A percentile compares a stretch with the other conserved stretches of the same genome.
These are phyloP conservation scores for Buceros bicornis DNA, from an alignment of 2,797 vertebrate species.

Conservation along the genomic window DNA sequence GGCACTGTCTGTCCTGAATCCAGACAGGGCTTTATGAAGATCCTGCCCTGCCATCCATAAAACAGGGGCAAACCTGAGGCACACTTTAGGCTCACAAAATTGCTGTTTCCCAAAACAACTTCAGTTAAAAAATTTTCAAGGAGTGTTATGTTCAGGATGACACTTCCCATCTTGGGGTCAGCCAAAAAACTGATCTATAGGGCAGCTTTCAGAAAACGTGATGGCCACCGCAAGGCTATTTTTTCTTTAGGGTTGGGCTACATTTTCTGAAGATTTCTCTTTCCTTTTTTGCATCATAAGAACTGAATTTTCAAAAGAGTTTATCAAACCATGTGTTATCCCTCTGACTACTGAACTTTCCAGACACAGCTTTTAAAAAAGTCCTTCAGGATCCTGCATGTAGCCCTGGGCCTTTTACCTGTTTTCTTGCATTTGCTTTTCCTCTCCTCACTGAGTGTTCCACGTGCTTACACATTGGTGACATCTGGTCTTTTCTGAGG, in stretches of 20 bases:
- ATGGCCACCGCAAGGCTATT: not conserved
- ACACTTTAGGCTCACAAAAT: not conserved
- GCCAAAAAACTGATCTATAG: not conserved
- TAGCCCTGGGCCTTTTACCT: not conserved
- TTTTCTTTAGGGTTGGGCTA: not conserved
- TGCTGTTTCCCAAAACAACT: conserved; percentile 3
- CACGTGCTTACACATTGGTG: not conserved
- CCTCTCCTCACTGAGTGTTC: not conserved
- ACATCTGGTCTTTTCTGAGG: not conserved
- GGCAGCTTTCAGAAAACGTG: not conserved
- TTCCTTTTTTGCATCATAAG: not conserved
- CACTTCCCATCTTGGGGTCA: not conserved
- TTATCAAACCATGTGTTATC: not conserved
- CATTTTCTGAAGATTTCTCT: not conserved
- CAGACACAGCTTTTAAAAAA: not conserved
- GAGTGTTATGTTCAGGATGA: not conserved
- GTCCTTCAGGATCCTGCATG: not conserved
- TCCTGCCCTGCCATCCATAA: not conserved
- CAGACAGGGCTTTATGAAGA: not conserved
- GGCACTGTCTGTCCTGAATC: not conserved
- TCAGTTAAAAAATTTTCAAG: not conserved
- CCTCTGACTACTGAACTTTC: not conserved
- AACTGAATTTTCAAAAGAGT: not conserved
- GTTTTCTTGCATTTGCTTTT: not conserved
- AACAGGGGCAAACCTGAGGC: not conserved